Base-by-base conservation (phyloP, 1,140 invertebrate species). In the Chironomus tepperi region DNA sequence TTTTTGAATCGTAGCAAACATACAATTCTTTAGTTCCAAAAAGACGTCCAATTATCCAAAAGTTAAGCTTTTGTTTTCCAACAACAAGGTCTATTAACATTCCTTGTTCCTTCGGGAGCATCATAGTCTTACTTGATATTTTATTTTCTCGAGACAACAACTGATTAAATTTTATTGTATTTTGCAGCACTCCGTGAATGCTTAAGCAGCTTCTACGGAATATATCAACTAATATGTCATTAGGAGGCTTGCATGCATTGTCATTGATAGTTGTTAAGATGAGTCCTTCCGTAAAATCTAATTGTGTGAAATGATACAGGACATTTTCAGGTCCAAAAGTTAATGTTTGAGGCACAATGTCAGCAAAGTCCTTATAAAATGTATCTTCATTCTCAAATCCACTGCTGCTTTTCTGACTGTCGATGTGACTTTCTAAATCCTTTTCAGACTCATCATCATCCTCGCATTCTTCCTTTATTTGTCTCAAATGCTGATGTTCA, bases 1-100 rank as follows among this genome's bases (percentile, higher is more conserved):
- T 85, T 65, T 87, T 87, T 75, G 93, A 91, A 76, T 91, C 86
- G 80, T 93, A 92, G 81, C 92, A 94, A 42, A 93, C 85, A 78
- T 93, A 94, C 0, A 93, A 82, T 80, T 94, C 91, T 78, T 88
- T 86, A 77, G 90, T 86, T 73, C n/a, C 64, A 75, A 76, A 74
- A 34, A 57, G 73, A 10, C 42, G 72, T 77, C 77, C 73, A 80
- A 74, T 78, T 79, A 84, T 82, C 85, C 85, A 86, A 78, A 85
- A 86, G 47, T 34, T 21, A 18, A 70, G 9, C n/a, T 18, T 18
- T 19, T 9, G 15, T 7, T 70, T 74, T 1, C 77, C 21, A 18
- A 47, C 12, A 21, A 21, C n/a, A 2, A 43, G 12, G 7, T 42
- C 16, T 2, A n/a, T 18, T 19, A 70, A 10, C 16, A 70, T 70